These are phyloP conservation scores for Philantomba maxwellii DNA, from an alignment of 2,113 vertebrate species.

Conservation along the genomic window DNA sequence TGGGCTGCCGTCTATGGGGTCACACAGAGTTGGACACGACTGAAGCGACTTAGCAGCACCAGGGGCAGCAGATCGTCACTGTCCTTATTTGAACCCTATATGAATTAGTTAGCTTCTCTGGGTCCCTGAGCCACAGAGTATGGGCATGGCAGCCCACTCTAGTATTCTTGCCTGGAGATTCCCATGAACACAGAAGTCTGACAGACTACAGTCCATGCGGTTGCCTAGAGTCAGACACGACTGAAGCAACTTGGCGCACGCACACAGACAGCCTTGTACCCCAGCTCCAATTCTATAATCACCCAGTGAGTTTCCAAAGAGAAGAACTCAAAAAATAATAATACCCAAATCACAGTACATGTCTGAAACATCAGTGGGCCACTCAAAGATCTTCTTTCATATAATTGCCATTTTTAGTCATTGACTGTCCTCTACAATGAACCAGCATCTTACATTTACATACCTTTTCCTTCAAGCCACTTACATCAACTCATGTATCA, in stretches of 20 bases:
- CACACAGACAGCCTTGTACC: neutral
- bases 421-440: neutral
- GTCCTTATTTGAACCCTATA: neutral
- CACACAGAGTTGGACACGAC: rapidly evolving
- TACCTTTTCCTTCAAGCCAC: neutral
- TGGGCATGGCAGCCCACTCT: neutral
- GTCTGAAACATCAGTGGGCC: neutral
- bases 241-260: rapidly evolving
- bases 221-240: neutral
- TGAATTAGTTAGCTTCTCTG: neutral
- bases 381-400: neutral
- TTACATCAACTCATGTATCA: neutral
- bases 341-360: neutral
- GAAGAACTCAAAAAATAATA: neutral
- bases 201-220: neutral
- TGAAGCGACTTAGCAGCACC: no score
- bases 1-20: no score
- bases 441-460: neutral
- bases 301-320: neutral
- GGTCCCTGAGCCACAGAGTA: neutral
- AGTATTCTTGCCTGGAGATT: neutral
- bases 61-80: no score
- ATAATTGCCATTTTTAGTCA: neutral
- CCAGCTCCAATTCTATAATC: neutral
- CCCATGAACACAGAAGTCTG: neutral